Evolutionary conservation across 2,113 vertebrate genomes (phyloP).

Genomic region (Percopsis transmontana): DNA sequence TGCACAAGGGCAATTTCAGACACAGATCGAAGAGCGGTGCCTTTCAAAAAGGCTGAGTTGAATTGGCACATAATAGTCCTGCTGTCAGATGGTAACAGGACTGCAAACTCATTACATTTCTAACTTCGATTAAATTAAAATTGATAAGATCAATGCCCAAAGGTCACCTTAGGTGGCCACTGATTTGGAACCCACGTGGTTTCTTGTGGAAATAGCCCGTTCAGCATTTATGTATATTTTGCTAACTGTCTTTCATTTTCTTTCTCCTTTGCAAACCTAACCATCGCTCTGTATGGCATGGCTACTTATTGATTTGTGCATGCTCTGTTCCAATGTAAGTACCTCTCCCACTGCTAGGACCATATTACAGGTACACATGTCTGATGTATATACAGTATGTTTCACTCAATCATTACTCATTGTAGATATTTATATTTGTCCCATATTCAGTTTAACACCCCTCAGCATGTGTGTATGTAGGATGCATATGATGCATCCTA

Average conservation of each 20-base stretch:
- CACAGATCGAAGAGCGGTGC: too few species aligned
- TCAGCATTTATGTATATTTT: constrained; percentile 27
- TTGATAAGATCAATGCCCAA: constrained; percentile 26
- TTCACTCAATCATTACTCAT: neutral
- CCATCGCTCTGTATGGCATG: constrained; percentile 46
- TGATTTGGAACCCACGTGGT: neutral
- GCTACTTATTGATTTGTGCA: constrained; percentile 74
- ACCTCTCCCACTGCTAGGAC: constrained; percentile 48
- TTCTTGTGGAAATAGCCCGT: constrained; percentile 70
- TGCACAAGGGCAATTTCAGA: too few species aligned
- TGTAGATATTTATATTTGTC: neutral
- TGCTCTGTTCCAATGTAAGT: constrained; percentile 72
- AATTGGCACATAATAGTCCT: too few species aligned
- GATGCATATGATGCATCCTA: neutral
- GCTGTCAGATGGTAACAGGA: constrained; percentile 35
- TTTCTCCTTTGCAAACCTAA: constrained; percentile 56
- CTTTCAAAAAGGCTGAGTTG: too few species aligned
- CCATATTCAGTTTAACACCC: neutral
- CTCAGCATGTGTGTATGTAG: neutral
- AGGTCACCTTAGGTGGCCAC: constrained; percentile 1
- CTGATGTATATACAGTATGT: neutral
- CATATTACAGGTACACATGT: neutral
- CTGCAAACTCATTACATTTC: constrained; percentile 26
- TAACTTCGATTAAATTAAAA: constrained; percentile 35
- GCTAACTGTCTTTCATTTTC: constrained; percentile 66